A percentile compares a stretch with the other conserved stretches of the same genome.
Conservation (phyloP, 2,888 invertebrate genomes). For the Digitonthophagus gazella region DNA sequence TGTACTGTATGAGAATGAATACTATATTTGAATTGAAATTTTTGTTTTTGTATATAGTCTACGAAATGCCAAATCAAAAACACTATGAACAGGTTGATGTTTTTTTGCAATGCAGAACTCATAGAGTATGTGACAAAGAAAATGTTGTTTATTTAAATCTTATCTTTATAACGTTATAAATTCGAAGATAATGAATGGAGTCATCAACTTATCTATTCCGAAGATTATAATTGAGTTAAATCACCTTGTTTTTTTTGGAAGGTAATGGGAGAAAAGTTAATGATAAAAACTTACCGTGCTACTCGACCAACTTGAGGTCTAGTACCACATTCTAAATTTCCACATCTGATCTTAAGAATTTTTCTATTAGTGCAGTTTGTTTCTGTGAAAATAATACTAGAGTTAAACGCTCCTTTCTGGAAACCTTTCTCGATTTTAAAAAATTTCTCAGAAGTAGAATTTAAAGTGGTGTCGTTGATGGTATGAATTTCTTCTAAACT, state of each 20-base stretch:
- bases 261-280: too few relatives aligned
- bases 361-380: constrained; percentile 62
- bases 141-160: too few relatives aligned
- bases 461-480: constrained; percentile 23
- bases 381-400: constrained; percentile 65
- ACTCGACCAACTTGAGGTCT: constrained; percentile 65
- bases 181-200: too few relatives aligned
- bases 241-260: not conserved
- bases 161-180: too few relatives aligned
- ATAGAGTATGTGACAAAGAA: too few relatives aligned
- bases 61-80: too few relatives aligned
- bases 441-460: constrained; percentile 51
- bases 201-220: too few relatives aligned
- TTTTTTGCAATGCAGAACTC: too few relatives aligned
- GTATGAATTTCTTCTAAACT: constrained; percentile 24
- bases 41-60: too few relatives aligned
- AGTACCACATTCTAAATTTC: constrained; percentile 68
- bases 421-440: constrained; percentile 62
- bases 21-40: too few relatives aligned
- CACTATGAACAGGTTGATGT: too few relatives aligned
- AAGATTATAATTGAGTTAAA: not conserved
- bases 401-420: constrained; percentile 55
- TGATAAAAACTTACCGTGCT: constrained; percentile 59
- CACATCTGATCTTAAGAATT: constrained; percentile 67
- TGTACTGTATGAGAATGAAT: too few relatives aligned